Percentiles rank a stretch among this genome's conserved stretches.
These are phyloP conservation scores for Natator depressus DNA, from an alignment of 2,113 vertebrate species.

Conservation along the genomic window DNA sequence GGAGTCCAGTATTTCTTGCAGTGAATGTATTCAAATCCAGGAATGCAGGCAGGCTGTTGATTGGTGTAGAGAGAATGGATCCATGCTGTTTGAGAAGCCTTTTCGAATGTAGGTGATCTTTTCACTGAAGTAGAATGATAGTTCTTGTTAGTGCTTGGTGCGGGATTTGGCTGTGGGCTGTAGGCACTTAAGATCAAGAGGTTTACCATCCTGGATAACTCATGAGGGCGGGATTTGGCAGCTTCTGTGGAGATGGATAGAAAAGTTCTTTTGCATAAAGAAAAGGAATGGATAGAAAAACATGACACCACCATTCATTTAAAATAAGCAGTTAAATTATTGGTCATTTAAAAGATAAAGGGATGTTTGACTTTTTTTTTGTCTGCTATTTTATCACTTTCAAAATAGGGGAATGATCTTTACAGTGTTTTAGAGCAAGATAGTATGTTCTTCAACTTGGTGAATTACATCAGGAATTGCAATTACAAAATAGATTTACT, in stretches of 20 bases:
- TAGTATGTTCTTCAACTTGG: not conserved
- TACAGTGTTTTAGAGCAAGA: not conserved
- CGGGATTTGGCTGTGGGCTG: not conserved
- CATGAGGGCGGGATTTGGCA: not conserved
- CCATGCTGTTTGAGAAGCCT: not conserved
- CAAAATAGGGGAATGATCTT: not conserved
- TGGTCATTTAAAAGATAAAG: not conserved
- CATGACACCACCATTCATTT: not conserved
- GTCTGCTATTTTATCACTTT: not conserved
- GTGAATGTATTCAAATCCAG: rapidly evolving
- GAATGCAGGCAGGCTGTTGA: not conserved
- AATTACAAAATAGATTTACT: not conserved
- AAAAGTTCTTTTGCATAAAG: not conserved
- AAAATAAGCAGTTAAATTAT: not conserved
- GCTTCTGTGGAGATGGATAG: not conserved
- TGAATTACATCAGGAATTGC: not conserved
- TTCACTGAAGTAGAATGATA: too few species aligned
- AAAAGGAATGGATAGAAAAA: not conserved
- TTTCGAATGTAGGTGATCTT: not conserved
- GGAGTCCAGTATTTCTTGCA: not conserved
- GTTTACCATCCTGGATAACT: not conserved
- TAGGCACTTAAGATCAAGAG: not conserved
- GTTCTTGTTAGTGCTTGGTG: not conserved
- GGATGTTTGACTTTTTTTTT: not conserved
- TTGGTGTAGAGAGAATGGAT: not conserved